Percentiles rank a stretch among this genome's conserved stretches.
Conservation (phyloP, 1,140 invertebrate genomes). For the Drosophila triauraria region DNA sequence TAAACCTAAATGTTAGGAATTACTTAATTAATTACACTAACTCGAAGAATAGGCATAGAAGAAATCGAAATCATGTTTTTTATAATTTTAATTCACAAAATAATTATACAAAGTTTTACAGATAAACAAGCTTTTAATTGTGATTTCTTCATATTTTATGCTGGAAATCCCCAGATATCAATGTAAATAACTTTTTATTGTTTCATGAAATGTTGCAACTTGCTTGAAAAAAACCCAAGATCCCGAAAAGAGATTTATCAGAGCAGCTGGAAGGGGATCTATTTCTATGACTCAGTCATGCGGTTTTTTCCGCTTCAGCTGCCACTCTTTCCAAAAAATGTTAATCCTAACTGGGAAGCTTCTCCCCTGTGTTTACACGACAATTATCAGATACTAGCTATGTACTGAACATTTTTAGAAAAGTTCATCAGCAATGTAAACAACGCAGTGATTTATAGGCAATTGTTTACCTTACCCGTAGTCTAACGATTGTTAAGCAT, state of each 20-base stretch:
- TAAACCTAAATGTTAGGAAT: neutral
- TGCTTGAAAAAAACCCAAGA: neutral
- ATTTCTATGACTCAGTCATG: constrained; percentile 21
- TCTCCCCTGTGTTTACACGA: constrained; percentile 7
- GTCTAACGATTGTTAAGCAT: neutral
- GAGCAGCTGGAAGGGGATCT: constrained; percentile 13
- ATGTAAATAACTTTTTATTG: neutral
- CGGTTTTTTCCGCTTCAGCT: constrained; percentile 30
- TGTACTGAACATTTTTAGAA: constrained; percentile 1
- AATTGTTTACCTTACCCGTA: constrained; percentile 2
- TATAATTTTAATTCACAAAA: no score
- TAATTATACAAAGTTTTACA: no score
- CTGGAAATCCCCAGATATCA: neutral
- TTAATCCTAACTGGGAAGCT: constrained; percentile 6
- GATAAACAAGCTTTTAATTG: no score
- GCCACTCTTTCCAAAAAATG: constrained; percentile 17
- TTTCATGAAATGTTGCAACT: constrained; percentile 3
- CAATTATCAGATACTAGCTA: constrained; percentile 23
- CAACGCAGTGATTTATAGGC: constrained; percentile 17
- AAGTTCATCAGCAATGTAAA: constrained; percentile 6
- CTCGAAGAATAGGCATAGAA: no score
- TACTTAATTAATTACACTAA: neutral
- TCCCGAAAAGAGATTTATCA: neutral
- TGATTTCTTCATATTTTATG: no score
- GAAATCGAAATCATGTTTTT: no score